Conservation (phyloP, 2,113 vertebrate genomes). For the Muntiacus reevesi region DNA sequence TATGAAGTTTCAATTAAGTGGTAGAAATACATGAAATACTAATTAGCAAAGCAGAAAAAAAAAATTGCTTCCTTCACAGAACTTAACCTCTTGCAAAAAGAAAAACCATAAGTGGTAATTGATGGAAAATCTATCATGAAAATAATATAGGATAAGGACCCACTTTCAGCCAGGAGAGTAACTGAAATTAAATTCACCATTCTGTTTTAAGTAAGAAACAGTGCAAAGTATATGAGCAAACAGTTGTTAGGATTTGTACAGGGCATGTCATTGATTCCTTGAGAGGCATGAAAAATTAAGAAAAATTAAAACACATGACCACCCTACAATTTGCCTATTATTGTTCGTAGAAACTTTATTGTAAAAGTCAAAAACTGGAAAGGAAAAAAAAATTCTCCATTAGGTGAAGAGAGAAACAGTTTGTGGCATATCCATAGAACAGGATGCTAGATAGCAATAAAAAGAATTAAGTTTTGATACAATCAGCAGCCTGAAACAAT, state of each 20-base stretch:
- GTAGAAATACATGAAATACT: background rate
- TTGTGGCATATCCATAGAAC: background rate
- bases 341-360: background rate
- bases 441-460: background rate
- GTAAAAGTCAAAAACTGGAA: background rate
- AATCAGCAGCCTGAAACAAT: background rate
- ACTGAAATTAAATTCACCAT: background rate
- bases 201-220: background rate
- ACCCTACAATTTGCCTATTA: background rate
- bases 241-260: background rate
- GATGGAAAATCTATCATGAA: background rate
- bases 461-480: background rate
- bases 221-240: background rate
- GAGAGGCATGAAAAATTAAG: background rate
- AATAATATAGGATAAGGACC: background rate
- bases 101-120: background rate
- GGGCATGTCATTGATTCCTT: background rate
- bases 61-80: background rate
- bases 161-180: background rate
- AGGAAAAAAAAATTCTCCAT: background rate
- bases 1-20: background rate
- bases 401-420: background rate
- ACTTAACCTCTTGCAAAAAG: background rate
- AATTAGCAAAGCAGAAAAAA: background rate
- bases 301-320: background rate